phyloP scores from a whole-genome alignment of 2,113 vertebrate genomes.

The Albula glossodonta region DNA sequence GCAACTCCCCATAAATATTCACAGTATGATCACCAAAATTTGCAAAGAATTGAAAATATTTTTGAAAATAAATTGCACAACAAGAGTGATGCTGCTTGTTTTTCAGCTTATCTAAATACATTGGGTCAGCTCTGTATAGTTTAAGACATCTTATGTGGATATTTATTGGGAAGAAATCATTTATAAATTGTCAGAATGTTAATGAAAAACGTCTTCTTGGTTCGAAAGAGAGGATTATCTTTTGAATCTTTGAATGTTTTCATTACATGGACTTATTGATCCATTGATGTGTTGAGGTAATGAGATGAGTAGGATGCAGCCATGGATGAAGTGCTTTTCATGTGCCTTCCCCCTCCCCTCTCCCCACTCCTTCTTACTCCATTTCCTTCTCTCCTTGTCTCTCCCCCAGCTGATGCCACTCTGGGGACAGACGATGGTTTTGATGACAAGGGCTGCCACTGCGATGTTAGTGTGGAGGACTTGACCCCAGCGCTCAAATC shows the following conservation, averaged over 20 bases:
- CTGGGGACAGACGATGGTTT: slow-evolving; percentile 86
- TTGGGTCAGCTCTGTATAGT: neutral
- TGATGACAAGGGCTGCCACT: slow-evolving; percentile 93
- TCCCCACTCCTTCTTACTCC: neutral
- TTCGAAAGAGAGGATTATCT: too few relatives aligned
- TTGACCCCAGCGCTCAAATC: slow-evolving; percentile 92
- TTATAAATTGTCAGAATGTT: neutral
- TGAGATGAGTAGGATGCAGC: neutral
- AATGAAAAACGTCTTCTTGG: neutral
- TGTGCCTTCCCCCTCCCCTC: neutral
- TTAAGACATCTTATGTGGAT: neutral
- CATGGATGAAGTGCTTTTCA: neutral
- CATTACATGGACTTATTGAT: neutral
- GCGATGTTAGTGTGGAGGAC: slow-evolving; percentile 93
- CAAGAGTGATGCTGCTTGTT: neutral
- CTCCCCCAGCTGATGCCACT: slow-evolving; percentile 78
- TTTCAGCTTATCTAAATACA: neutral
- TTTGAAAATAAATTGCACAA: neutral
- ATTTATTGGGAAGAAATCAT: neutral
- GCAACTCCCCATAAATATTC: neutral
- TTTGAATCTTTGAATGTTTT: neutral
- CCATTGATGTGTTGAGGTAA: neutral
- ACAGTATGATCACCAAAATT: neutral
- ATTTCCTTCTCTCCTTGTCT: slow-evolving; percentile 44
- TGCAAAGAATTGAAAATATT: neutral